Conservation (phyloP, 2,113 vertebrate genomes). For the Dipodomys spectabilis region DNA sequence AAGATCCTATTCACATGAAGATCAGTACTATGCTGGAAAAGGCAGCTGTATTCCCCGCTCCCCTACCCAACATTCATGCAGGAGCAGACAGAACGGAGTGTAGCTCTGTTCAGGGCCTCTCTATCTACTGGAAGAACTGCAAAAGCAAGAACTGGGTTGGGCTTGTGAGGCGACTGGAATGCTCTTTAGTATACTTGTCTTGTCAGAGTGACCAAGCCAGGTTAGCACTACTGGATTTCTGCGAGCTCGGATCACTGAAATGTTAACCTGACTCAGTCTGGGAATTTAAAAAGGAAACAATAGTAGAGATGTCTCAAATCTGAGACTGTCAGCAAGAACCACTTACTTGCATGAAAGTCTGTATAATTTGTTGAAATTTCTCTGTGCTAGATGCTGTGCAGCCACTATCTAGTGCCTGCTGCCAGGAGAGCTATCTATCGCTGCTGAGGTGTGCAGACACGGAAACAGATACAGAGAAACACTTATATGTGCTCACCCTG, state of each 20-base stretch:
- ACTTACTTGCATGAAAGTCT: constrained; percentile 26
- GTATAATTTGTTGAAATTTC: background rate
- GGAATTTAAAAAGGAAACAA: background rate
- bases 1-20: background rate
- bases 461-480: background rate
- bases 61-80: background rate
- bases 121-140: background rate
- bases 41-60: background rate
- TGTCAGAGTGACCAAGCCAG: background rate
- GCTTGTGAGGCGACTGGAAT: rapidly evolving
- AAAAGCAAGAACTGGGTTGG: background rate
- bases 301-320: background rate
- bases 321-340: background rate
- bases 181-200: background rate
- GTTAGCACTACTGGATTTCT: background rate
- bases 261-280: background rate
- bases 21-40: background rate
- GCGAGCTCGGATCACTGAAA: background rate
- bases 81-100: background rate
- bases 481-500: no score
- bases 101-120: background rate
- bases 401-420: background rate
- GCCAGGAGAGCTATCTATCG: background rate
- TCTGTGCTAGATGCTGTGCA: background rate
- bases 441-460: background rate